These are phyloP conservation scores for Athripsodes cinereus DNA, from an alignment of 2,888 invertebrate genomes.

Conservation along the genomic window DNA sequence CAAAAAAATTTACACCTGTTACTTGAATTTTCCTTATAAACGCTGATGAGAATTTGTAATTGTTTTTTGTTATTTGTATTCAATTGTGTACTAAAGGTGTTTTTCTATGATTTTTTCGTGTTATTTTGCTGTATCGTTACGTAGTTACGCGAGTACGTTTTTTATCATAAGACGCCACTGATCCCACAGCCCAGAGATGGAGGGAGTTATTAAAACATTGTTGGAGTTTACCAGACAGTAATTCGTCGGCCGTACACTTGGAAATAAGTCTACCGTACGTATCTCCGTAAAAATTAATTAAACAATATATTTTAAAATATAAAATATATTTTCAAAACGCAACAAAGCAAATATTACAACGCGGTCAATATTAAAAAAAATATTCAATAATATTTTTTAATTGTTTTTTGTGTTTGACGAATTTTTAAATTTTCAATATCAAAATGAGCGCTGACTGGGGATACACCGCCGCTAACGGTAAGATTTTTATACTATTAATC, in stretches of 20 bases:
- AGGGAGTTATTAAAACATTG: neutral
- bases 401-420: neutral
- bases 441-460: constrained; percentile 53
- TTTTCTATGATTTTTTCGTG: neutral
- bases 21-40: neutral
- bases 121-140: neutral
- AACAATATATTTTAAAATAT: no score
- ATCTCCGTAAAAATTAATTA: no score
- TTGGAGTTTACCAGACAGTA: neutral
- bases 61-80: neutral
- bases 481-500: constrained; percentile 32
- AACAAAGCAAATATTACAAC: no score
- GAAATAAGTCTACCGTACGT: neutral
- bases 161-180: neutral
- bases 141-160: neutral
- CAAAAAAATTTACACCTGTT: neutral
- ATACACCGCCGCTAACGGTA: constrained; percentile 55
- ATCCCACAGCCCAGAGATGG: neutral
- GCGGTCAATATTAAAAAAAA: no score
- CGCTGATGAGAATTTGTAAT: neutral
- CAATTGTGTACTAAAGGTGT: neutral
- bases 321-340: no score
- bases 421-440: constrained; percentile 15
- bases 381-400: constrained; percentile 28
- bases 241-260: neutral